These are phyloP conservation scores for Sminthurides aquaticus DNA, from an alignment of 2,888 invertebrate species.

Conservation along the genomic window DNA sequence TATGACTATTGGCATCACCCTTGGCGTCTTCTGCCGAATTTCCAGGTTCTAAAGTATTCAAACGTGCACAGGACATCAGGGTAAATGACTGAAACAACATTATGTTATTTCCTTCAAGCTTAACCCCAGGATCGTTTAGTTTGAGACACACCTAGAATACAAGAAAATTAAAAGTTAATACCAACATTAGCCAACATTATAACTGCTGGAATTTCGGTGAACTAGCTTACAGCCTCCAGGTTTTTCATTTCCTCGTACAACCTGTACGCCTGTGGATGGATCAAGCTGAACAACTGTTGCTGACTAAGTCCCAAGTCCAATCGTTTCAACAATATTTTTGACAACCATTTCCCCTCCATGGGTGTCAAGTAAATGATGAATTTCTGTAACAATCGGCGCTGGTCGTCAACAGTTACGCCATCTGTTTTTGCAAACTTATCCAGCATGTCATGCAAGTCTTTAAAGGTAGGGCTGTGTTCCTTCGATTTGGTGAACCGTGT, in stretches of 20 bases:
- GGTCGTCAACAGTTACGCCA: slow-evolving; percentile 22
- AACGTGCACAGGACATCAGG: slow-evolving; percentile 33
- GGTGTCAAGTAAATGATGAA: slow-evolving; percentile 27
- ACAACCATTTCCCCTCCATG: slow-evolving; percentile 41
- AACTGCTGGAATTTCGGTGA: too few species aligned
- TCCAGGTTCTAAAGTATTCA: not conserved
- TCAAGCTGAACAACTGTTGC: slow-evolving; percentile 23
- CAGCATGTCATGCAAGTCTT: slow-evolving; percentile 31
- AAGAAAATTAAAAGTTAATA: too few species aligned
- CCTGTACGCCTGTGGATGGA: slow-evolving; percentile 33
- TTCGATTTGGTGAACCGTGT: slow-evolving; percentile 8
- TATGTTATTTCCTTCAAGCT: slow-evolving; percentile 11
- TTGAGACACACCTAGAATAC: slow-evolving; percentile 29
- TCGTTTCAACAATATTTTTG: slow-evolving; percentile 32
- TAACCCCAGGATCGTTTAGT: slow-evolving; percentile 32
- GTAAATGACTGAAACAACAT: slow-evolving; percentile 28
- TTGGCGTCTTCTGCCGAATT: not conserved
- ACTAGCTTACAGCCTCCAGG: too few species aligned
- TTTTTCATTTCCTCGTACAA: slow-evolving; percentile 26
- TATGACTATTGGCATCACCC: not conserved
- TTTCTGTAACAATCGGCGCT: slow-evolving; percentile 27
- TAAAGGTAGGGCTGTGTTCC: slow-evolving; percentile 1
- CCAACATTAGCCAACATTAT: too few species aligned
- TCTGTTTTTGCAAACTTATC: slow-evolving; percentile 27
- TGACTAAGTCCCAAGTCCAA: slow-evolving; percentile 27